A percentile compares a stretch with the other conserved stretches of the same genome.
Evolutionary conservation across 2,888 invertebrate genomes (phyloP).

Genomic region (Euphydryas editha): DNA sequence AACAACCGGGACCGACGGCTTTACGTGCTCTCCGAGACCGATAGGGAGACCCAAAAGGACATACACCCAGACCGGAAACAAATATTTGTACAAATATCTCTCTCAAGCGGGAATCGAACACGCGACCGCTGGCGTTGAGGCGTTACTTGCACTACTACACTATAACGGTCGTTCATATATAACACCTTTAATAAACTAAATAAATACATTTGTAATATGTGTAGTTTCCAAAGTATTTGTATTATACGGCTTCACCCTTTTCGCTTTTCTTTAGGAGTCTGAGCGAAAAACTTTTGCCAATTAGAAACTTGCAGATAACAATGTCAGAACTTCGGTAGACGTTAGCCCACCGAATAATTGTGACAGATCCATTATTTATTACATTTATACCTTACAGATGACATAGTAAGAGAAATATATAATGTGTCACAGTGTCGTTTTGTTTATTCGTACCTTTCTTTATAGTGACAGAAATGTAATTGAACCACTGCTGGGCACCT

Average conservation of each 20-base stretch:
- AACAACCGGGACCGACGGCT: too few relatives aligned
- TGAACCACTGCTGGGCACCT: too few relatives aligned
- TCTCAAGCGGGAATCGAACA: too few relatives aligned
- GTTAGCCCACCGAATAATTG: slow-evolving; percentile 53
- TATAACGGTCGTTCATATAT: background rate
- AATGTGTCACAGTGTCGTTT: background rate
- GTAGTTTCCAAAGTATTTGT: slow-evolving; percentile 24
- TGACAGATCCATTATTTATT: slow-evolving; percentile 49
- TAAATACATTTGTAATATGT: background rate
- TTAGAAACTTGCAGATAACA: slow-evolving; percentile 54
- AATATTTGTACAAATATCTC: too few relatives aligned
- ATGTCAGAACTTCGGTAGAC: slow-evolving; percentile 53
- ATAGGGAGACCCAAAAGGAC: too few relatives aligned
- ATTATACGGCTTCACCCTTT: slow-evolving; percentile 29
- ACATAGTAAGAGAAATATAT: background rate
- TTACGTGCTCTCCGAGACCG: too few relatives aligned
- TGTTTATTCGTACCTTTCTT: background rate
- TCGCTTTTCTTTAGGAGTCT: slow-evolving; percentile 42
- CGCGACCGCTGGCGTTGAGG: too few relatives aligned
- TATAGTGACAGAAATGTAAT: too few relatives aligned
- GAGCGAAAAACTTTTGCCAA: slow-evolving; percentile 55
- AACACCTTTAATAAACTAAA: background rate
- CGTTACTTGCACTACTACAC: too few relatives aligned
- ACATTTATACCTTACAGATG: slow-evolving; percentile 27
- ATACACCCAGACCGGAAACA: too few relatives aligned